Base-by-base conservation (phyloP, 2,113 vertebrate species). In the Baryphthengus martii region DNA sequence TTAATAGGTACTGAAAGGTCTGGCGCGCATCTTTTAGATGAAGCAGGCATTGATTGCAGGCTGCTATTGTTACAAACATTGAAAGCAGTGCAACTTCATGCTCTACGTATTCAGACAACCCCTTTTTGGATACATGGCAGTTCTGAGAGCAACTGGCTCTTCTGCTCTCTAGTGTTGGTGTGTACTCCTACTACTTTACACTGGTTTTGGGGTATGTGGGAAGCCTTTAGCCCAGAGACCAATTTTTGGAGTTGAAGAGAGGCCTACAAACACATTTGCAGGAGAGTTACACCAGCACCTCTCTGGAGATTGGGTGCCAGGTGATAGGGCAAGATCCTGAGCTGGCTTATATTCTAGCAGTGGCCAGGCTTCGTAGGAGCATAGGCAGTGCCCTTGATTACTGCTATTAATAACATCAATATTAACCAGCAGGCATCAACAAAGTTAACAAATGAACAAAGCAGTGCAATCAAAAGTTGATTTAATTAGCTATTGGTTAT, bases 141-240 rank as follows among this genome's bases (percentile, higher is more conserved):
- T 80, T 90, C 49, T 52, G 65, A 62, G 70, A 96, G 91, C 93
- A 97, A 91, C 62, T 97, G 93, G 31, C 56, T 97, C 47, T 82
- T 77, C 50, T 74, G 39, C 44, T 79, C 35, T 50, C 80, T 81
- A 63, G 9, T 29, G 5, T 76, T 90, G 62, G 55, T 82, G 44
- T 85, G 59, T 70, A 21, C 20, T 95, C 49, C 82, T 70, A 8
- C 39, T 56, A 47, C 67, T 82, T 19, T 53, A 56, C 40, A 9
- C 35, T 76, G 59, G 7, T 67, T 81, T 88, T 40, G 29, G 0
- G 13, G 10, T 4, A 3, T 10, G 6, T 10, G 20, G 12, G 17
- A 83, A 82, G 21, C 19, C 52, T 79, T 86, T 81, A 56, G 31
- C 49, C 59, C 62, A 89, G 35, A 77, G n/a, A 76, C 42, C 72